Percentiles rank a stretch among this genome's conserved stretches.
These are phyloP conservation scores for Cancer borealis DNA, from an alignment of 2,888 invertebrate genomes.

Conservation along the genomic window DNA sequence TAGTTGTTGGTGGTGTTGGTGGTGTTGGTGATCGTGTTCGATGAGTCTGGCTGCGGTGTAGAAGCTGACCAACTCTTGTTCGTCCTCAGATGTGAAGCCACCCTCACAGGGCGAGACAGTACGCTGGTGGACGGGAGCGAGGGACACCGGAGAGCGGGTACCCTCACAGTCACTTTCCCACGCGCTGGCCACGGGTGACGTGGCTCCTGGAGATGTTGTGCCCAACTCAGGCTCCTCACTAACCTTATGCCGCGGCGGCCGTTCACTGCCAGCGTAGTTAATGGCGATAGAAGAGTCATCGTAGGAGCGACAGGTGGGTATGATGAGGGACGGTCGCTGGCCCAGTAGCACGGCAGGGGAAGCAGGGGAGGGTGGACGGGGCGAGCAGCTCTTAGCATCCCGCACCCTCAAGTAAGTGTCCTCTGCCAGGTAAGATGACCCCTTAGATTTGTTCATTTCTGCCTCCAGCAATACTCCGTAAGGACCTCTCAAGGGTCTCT, in stretches of 20 bases:
- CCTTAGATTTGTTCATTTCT: constrained; percentile 87
- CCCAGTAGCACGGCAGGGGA: constrained; percentile 65
- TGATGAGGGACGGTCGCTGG: constrained; percentile 62
- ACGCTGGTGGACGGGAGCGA: constrained; percentile 83
- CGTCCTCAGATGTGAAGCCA: constrained; percentile 73
- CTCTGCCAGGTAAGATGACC: constrained; percentile 82
- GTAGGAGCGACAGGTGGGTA: constrained; percentile 72
- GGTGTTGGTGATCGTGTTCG: constrained; percentile 57
- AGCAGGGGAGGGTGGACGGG: constrained; percentile 78
- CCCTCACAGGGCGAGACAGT: constrained; percentile 85
- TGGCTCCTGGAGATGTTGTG: constrained; percentile 36
- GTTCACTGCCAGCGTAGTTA: constrained; percentile 60
- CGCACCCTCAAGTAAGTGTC: constrained; percentile 75
- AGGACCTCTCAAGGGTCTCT: constrained; percentile 87
- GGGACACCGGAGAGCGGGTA: constrained; percentile 64
- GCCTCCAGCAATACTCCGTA: constrained; percentile 90
- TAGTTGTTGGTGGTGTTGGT: constrained; percentile 46
- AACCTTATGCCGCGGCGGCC: constrained; percentile 56
- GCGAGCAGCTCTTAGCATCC: constrained; percentile 78
- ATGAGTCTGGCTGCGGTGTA: constrained; percentile 52
- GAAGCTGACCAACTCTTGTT: constrained; percentile 62
- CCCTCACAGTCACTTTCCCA: constrained; percentile 75
- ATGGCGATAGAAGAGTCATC: constrained; percentile 75
- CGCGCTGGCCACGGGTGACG: constrained; percentile 64
- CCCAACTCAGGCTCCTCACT: constrained; percentile 60